Percentiles rank a stretch among this genome's conserved stretches.
phyloP scores from a whole-genome alignment of 2,888 invertebrate genomes.

The Drosophila meridiana region DNA sequence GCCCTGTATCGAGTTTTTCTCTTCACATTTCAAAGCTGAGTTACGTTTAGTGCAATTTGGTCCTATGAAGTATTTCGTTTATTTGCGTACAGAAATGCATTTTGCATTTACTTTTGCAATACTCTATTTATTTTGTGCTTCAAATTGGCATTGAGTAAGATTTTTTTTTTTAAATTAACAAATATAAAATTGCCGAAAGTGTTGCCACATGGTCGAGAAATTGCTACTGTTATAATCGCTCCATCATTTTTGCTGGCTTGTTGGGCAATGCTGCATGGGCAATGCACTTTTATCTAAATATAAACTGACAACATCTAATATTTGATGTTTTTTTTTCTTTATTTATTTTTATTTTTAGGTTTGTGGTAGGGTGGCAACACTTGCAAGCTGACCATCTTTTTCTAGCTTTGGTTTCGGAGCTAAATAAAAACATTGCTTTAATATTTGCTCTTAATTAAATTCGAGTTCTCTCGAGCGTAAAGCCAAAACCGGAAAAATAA shows the following conservation, averaged over 20 bases:
- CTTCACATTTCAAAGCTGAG: constrained; percentile 9
- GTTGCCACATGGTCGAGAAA: constrained; percentile 15
- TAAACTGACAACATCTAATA: constrained; percentile 33
- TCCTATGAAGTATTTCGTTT: neutral
- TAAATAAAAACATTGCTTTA: constrained; percentile 68
- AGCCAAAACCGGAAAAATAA: constrained; percentile 55
- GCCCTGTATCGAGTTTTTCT: neutral
- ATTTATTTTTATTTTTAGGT: neutral
- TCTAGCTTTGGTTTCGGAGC: constrained; percentile 13
- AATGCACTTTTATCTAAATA: constrained; percentile 24
- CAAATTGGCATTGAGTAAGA: constrained; percentile 10
- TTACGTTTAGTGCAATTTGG: constrained; percentile 11
- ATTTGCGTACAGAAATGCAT: neutral
- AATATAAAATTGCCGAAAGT: constrained; percentile 1
- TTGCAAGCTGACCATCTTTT: constrained; percentile 12
- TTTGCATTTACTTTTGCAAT: constrained; percentile 9
- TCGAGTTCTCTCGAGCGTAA: constrained; percentile 63
- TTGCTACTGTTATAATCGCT: constrained; percentile 9
- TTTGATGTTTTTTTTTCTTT: neutral
- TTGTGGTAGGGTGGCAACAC: constrained; percentile 18
- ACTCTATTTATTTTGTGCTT: neutral
- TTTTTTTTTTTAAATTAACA: neutral
- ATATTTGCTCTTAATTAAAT: constrained; percentile 78
- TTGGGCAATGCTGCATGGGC: constrained; percentile 31
- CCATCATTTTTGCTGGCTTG: constrained; percentile 3